Evolutionary conservation across 1,140 invertebrate species (phyloP), one percentile per base, ranked within the genome.

Genomic region (Cheumatopsyche charites): DNA sequence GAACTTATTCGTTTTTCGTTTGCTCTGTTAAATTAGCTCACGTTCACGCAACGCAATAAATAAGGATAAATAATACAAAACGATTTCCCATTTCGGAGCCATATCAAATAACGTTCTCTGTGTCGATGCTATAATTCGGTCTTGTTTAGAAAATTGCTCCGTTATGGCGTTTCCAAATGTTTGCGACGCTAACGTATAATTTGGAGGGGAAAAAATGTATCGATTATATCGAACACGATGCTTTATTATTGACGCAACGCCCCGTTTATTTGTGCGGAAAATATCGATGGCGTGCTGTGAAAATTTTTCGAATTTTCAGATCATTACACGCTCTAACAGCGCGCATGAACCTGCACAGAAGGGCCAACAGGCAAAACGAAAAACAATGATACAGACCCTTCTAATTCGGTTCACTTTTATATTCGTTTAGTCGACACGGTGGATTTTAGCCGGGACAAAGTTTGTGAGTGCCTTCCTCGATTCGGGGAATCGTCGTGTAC

Each of bases 31-130:
- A 70, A 70, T 70, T 70, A 47, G 68, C 58, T 43, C 58, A 45
- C 42, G 55, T 61, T 62, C 68, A 70, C 68, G 68, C 68, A 70
- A 70, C 52, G 68, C 52, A 70, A 62, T 70, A 70, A 70, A 70
- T 70, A 62, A 67, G 58, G 58, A 70, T 45, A 61, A 70, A 70
- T 70, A 70, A 70, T 70, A 70, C 55, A 70, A 70, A 62, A 49
- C 55, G 68, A 70, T 70, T 70, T 70, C 49, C 68, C 68, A 70
- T 70, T 62, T 62, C 52, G 45, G 68, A 23, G 15, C 58, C 15
- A 70, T 70, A 70, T 70, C 68, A 49, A 70, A 70, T 70, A 70
- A 62, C 68, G 45, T 70, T 70, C 45, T 70, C 55, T 25, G 61
- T 62, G 36, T 45, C 45, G 49, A 62, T 70, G 25, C 58, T 49